Evolutionary conservation across 2,888 invertebrate genomes (phyloP), one percentile per base, ranked within the genome.

Genomic region (Coleophora deauratella): DNA sequence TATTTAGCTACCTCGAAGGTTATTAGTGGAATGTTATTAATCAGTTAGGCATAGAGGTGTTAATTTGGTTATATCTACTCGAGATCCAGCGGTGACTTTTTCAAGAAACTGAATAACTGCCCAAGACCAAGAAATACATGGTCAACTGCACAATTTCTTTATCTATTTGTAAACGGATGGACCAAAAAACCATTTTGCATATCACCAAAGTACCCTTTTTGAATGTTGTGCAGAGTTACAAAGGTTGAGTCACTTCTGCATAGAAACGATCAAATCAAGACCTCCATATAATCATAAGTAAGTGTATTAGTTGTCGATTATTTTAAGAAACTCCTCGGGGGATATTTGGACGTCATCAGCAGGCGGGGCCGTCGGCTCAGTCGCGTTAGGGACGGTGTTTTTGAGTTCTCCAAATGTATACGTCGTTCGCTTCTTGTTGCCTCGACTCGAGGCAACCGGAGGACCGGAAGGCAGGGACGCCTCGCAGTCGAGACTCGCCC

Each of bases 361-460:
- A 38, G 64, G 52, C 45, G 62, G 45, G 32, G 59, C 45, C 44
- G 62, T 44, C 33, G 58, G 44, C 41, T 63, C 64, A 12, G 63
- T 50, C 40, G 81, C 72, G 60, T 72, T 70, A 35, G 85, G 86
- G 52, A 68, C 80, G 50, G 70, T 56, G 76, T 85, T 59, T 49
- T 86, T 86, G 35, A 86, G 75, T 47, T 86, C 85, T 48, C 84
- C 84, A 63, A 86, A 86, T 6, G 82, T 86, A 59, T 75, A 77
- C 1, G 73, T 66, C 11, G 71, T 46, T 11, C 72, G 63, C 38
- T 63, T 64, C 11, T 55, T 58, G 40, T 41, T 48, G 2, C 55
- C 51, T 35, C 56, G 49, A 27, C 44, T 45, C n/a, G 52, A 21
- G 7, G 27, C 41, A 28, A 28, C 42, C 30, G 59, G 55, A 8